These are phyloP conservation scores for Neoarius graeffei DNA, from an alignment of 2,113 vertebrate species.

Conservation along the genomic window DNA sequence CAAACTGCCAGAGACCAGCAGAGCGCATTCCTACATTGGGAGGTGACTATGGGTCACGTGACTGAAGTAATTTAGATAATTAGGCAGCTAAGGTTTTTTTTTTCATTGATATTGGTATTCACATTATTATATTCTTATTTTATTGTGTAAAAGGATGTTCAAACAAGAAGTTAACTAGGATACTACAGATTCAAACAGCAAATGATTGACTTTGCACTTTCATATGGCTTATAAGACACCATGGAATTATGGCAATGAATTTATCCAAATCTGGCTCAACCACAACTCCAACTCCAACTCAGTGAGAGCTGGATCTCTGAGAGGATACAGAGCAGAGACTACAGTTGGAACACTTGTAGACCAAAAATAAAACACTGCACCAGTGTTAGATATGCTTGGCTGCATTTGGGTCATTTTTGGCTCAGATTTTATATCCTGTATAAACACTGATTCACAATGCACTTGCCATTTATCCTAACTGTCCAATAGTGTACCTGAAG, in stretches of 20 bases:
- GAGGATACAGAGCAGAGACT: constrained; percentile 19
- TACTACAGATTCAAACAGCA: not conserved
- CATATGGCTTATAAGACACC: not conserved
- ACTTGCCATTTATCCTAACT: not conserved
- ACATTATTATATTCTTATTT: not conserved
- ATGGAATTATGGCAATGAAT: constrained; percentile 8
- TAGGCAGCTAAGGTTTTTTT: not conserved
- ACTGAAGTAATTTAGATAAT: not conserved
- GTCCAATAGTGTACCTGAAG: not conserved
- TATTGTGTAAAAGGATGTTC: not conserved
- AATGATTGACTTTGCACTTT: not conserved
- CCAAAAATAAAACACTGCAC: constrained; percentile 18
- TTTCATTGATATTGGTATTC: not conserved
- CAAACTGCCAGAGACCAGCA: not conserved
- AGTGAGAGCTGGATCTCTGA: not conserved
- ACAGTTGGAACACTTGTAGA: constrained; percentile 6
- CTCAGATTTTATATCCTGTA: constrained; percentile 17
- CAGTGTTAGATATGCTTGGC: constrained; percentile 21
- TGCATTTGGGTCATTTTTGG: constrained; percentile 18
- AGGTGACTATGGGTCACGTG: not conserved
- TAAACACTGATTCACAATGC: not conserved
- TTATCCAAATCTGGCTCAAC: not conserved
- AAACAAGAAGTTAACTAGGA: not conserved
- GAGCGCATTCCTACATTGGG: not conserved
- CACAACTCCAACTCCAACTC: not conserved